Base-by-base conservation (phyloP, 2,888 invertebrate genomes). In the Drosophila nigricruria region DNA sequence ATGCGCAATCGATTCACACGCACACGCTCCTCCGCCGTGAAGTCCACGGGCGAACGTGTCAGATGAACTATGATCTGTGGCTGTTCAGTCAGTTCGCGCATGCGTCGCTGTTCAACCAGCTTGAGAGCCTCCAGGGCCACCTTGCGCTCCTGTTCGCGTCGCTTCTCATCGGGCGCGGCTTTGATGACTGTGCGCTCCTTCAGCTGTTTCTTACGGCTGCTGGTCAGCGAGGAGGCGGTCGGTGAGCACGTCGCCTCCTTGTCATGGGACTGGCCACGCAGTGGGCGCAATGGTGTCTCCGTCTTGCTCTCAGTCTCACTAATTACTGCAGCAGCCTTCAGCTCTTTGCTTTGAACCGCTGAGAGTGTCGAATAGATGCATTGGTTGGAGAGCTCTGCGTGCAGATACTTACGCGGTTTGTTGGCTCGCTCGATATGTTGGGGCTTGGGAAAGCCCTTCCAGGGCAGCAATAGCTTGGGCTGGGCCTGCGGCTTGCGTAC, bases 381-480 rank as follows among this genome's bases (percentile, higher is more conserved):
- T 16, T 1, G 16, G 0, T 2, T 4, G 14, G 20, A 6, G 5
- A 9, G 8, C 30, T 14, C 3, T 12, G n/a, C 3, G 0, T 0
- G 23, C 10, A 23, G 3, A 14, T 54, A 63, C 82, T 67, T 53
- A 77, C 81, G 5, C 18, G 59, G 1, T 25, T 62, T 66, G 50
- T 12, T 8, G 3, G 12, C 14, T 1, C 49, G 68, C 1, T 79
- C 75, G 0, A 18, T 0, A 3, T 66, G 59, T n/a, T 68, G 47
- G 8, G 69, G 56, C 12, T 72, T 89, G 10, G 90, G 90, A 25
- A 86, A 86, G 4, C 89, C 90, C 14, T 77, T 84, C 90, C 90
- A 86, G 3, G 88, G 84, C 53, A 88, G 49, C n/a, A 72, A 14
- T 0, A 84, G 27, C 16, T 67, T 69, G 0, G 64, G 49, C 20